A percentile compares a stretch with the other conserved stretches of the same genome.
These are phyloP conservation scores for Selene dorsalis DNA, from an alignment of 2,797 vertebrate species.

Conservation along the genomic window DNA sequence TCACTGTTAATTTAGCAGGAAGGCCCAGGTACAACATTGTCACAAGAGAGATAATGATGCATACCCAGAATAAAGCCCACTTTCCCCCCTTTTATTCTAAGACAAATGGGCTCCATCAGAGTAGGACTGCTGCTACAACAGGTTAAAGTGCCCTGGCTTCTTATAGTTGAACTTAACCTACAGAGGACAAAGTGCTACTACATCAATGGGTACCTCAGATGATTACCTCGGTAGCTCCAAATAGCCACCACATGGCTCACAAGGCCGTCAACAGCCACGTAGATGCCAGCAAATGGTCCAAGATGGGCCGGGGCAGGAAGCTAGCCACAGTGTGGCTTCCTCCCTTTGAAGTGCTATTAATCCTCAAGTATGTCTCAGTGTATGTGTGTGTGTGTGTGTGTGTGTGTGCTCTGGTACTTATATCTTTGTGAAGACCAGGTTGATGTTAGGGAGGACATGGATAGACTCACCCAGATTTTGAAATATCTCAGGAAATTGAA, in stretches of 20 bases:
- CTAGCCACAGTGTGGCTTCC: conserved; percentile 60
- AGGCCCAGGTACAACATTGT: not conserved
- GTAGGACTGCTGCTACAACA: conserved; percentile 21
- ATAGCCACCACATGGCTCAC: conserved; percentile 74
- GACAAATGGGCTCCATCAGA: conserved; percentile 34
- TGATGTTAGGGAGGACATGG: not conserved
- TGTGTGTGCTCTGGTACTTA: not conserved
- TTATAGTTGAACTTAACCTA: conserved; percentile 42
- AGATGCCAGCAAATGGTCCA: conserved; percentile 76
- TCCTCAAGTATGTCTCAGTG: conserved; percentile 35
- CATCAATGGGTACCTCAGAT: conserved; percentile 49
- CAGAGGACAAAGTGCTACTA: conserved; percentile 41
- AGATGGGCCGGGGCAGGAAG: conserved; percentile 69
- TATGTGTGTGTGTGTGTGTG: conserved; percentile 8
- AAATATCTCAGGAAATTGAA: too few relatives aligned
- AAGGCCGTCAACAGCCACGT: conserved; percentile 57
- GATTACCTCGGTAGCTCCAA: conserved; percentile 64
- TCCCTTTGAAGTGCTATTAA: conserved; percentile 76
- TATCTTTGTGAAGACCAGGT: conserved; percentile 20
- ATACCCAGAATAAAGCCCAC: conserved; percentile 2
- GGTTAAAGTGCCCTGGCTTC: conserved; percentile 22
- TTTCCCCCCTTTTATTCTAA: too few relatives aligned
- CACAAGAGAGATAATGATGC: not conserved
- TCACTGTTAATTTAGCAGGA: not conserved
- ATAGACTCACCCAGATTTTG: too few relatives aligned